Conservation (phyloP, 2,888 invertebrate species). For the Drosophila kambysellisi region DNA sequence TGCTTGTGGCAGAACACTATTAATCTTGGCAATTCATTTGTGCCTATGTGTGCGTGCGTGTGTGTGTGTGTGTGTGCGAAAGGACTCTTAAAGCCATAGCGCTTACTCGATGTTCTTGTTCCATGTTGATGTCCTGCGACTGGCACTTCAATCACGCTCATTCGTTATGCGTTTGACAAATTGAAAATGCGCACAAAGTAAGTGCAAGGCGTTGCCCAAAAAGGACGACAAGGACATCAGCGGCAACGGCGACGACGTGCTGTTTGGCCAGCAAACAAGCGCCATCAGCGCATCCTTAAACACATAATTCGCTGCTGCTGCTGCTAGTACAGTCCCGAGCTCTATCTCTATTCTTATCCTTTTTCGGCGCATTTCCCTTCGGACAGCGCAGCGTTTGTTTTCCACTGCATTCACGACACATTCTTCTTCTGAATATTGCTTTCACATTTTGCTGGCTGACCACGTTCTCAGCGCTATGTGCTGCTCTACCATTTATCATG, state of each 20-base stretch:
- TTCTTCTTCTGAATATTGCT: constrained; percentile 52
- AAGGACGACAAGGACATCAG: constrained; percentile 17
- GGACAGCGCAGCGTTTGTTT: constrained; percentile 15
- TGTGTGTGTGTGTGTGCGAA: constrained; percentile 5
- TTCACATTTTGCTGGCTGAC: constrained; percentile 62
- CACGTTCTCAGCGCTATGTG: constrained; percentile 57
- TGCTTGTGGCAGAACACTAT: constrained; percentile 60
- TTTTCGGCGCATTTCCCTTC: constrained; percentile 9
- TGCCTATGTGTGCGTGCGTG: constrained; percentile 7
- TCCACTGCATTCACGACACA: neutral
- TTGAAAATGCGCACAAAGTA: constrained; percentile 74
- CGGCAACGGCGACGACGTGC: constrained; percentile 47
- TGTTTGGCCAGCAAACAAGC: constrained; percentile 70
- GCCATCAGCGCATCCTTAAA: constrained; percentile 64
- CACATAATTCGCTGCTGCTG: constrained; percentile 54
- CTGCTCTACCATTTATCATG: constrained; percentile 65
- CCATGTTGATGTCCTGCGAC: constrained; percentile 41
- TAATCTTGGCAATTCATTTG: constrained; percentile 77
- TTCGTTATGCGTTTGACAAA: constrained; percentile 80
- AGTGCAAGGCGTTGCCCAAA: constrained; percentile 51
- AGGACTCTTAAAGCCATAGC: constrained; percentile 40
- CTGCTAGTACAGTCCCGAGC: constrained; percentile 12
- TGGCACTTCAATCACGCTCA: constrained; percentile 78
- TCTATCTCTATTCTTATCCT: constrained; percentile 28
- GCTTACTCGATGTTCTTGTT: constrained; percentile 9